Evolutionary conservation across 2,113 vertebrate species (phyloP), one percentile per base, ranked within the genome.

Genomic region (Oryzias curvinotus): DNA sequence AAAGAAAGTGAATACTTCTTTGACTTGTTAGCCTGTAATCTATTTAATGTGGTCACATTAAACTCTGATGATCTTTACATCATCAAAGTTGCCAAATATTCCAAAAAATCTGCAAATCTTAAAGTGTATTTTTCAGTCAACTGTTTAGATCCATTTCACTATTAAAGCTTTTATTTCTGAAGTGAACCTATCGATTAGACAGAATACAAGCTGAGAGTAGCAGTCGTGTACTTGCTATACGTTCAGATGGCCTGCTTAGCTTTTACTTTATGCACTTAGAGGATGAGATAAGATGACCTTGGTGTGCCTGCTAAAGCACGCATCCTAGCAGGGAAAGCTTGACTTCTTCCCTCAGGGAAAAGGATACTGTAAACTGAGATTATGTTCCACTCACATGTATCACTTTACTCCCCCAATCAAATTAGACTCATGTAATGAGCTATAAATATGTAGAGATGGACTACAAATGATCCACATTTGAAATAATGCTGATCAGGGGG

Each of bases 381-480:
- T 87, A 75, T 77, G 61, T 90, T 90, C 67, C 84, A 80, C 82
- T 81, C 73, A 82, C 70, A 75, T 71, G 85, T 81, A 90, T 90
- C 87, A 67, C 59, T 84, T 88, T 86, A 88, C 89, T 75, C 60
- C 68, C 65, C 56, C 77, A 89, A 92, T 92, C 82, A 85, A 78
- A 88, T 92, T 90, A 91, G 71, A 68, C 65, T 80, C 57, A 8
- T 82, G 74, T 89, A 90, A 88, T 91, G 83, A 90, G 88, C 88
- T 87, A 87, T 89, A 87, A 88, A 91, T 89, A 88, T 89, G 85
- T 85, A 88, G 84, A 87, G 90, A 91, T 91, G 87, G 90, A 89
- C 90, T 89, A 77, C 69, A 85, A 83, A 90, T 88, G 83, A 87
- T 87, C 83, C 81, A 85, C 77, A 84, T 85, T 82, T 87, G 79